phyloP scores from a whole-genome alignment of 2,888 invertebrate genomes.

The Allacma fusca region DNA sequence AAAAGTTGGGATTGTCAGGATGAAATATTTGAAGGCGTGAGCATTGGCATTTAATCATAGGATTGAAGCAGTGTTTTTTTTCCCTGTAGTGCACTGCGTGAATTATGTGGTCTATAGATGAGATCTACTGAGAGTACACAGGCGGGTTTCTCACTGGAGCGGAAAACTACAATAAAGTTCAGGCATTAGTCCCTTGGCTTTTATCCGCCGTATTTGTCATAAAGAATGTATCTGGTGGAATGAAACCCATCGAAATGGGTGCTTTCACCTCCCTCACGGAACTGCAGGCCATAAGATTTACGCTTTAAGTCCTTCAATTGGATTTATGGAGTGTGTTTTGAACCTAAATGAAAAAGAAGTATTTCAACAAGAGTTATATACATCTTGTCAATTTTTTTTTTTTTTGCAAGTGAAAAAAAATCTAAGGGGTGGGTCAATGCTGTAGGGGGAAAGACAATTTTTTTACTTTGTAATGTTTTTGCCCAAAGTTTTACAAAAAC shows the following conservation, averaged over 20 bases:
- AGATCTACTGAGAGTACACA: neutral
- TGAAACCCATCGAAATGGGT: neutral
- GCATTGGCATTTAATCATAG: slow-evolving; percentile 12
- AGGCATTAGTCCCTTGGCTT: neutral
- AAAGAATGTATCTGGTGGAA: slow-evolving; percentile 1
- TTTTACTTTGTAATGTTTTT: neutral
- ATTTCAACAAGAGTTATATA: neutral
- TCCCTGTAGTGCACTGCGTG: neutral
- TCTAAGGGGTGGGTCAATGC: slow-evolving; percentile 1
- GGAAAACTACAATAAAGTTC: slow-evolving; percentile 12
- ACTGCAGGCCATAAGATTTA: neutral
- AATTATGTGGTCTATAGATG: neutral
- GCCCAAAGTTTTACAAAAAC: neutral
- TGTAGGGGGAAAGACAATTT: neutral
- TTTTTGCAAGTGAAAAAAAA: neutral
- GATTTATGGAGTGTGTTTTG: slow-evolving; percentile 10
- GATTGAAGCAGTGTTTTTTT: neutral
- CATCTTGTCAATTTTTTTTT: neutral
- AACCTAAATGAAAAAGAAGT: slow-evolving; percentile 3
- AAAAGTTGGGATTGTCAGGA: neutral
- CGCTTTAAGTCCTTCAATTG: neutral
- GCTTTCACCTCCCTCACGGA: neutral
- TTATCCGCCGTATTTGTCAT: neutral
- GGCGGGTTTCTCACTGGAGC: neutral
- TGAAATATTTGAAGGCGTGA: slow-evolving; percentile 16